These are phyloP conservation scores for Pluvianellus socialis DNA, from an alignment of 2,113 vertebrate species.

Conservation along the genomic window DNA sequence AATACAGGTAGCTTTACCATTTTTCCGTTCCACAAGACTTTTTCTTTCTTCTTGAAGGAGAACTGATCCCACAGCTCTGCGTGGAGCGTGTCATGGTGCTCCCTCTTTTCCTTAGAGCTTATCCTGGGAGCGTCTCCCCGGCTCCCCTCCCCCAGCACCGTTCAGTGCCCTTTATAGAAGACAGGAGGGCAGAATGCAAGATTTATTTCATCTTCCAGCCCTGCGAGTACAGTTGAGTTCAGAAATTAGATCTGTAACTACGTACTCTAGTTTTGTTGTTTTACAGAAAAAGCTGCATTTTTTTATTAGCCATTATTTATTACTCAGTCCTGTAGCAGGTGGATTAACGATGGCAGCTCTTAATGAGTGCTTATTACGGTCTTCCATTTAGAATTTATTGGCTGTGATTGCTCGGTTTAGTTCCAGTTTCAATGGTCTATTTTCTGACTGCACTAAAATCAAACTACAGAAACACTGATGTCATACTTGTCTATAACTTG, in stretches of 20 bases:
- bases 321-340: neutral
- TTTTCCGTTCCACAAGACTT: neutral
- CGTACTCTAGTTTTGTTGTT: neutral
- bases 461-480: neutral
- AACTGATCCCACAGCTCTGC: neutral
- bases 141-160: neutral
- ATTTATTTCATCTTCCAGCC: neutral
- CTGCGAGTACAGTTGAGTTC: neutral
- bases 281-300: neutral
- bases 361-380: neutral
- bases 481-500: neutral
- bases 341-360: neutral
- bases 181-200: neutral
- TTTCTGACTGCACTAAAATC: neutral
- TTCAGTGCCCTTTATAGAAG: neutral
- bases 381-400: neutral
- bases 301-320: neutral
- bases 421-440: neutral
- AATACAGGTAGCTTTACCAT: neutral
- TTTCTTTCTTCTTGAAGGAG: neutral
- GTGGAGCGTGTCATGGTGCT: neutral
- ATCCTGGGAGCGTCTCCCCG: accelerated
- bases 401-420: neutral
- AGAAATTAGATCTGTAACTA: neutral
- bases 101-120: neutral